phyloP scores from a whole-genome alignment of 2,888 invertebrate genomes.

The Cephus sareptanus region DNA sequence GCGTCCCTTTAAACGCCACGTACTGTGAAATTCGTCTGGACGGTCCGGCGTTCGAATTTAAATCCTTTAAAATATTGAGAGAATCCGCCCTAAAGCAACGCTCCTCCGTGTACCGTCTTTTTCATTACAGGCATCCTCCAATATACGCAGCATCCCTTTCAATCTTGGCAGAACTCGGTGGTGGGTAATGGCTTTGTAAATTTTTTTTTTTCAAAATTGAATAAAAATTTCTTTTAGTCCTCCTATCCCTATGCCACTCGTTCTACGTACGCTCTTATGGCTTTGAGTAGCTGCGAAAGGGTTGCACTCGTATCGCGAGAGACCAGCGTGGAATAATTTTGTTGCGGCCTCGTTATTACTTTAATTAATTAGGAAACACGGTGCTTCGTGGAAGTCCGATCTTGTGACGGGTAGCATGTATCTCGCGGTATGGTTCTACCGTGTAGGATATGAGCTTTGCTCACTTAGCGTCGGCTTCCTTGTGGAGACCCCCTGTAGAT shows the following conservation, averaged over 20 bases:
- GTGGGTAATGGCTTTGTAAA: no score
- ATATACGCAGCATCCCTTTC: background rate
- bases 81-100: conserved; percentile 6
- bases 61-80: conserved; percentile 64
- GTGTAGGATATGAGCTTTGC: no score
- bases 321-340: conserved; percentile 47
- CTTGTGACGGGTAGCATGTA: conserved; percentile 51
- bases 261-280: no score
- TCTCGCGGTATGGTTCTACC: conserved; percentile 25
- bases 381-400: conserved; percentile 56
- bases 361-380: conserved; percentile 60
- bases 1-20: conserved; percentile 58
- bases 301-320: no score
- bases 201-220: no score
- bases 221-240: no score
- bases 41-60: conserved; percentile 59
- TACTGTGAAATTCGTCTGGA: conserved; percentile 59
- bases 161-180: background rate
- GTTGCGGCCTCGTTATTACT: conserved; percentile 51
- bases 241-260: no score
- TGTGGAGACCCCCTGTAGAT: no score
- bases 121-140: background rate
- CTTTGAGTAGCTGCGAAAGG: no score
- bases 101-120: background rate
- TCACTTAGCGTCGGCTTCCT: background rate